Conservation (phyloP, 2,113 vertebrate species). For the Pangasianodon hypophthalmus region DNA sequence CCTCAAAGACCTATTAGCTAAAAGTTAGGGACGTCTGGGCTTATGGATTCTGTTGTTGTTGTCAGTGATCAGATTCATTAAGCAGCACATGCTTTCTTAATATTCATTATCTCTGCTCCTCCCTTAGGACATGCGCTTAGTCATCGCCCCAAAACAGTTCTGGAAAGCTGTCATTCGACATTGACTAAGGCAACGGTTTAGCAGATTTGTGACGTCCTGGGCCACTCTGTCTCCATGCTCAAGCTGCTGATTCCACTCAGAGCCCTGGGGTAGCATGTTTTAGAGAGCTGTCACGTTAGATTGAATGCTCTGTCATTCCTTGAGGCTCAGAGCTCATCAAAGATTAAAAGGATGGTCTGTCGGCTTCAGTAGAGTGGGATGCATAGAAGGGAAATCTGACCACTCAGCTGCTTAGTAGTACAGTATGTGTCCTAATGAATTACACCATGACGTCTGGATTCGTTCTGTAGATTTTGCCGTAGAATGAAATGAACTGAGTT, state of each 20-base stretch:
- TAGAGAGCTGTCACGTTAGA: constrained; percentile 50
- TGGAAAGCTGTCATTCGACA: constrained; percentile 22
- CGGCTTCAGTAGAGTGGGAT: constrained; percentile 13
- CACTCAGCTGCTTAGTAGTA: background rate
- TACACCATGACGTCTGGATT: background rate
- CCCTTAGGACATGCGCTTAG: background rate
- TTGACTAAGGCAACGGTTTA: constrained; percentile 11
- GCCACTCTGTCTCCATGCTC: background rate
- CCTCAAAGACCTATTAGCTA: constrained; percentile 17
- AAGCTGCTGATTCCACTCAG: constrained; percentile 37
- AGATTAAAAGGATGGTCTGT: constrained; percentile 50
- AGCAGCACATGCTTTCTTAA: constrained; percentile 17
- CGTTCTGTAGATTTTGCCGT: background rate
- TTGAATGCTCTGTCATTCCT: constrained; percentile 46
- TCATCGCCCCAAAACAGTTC: background rate
- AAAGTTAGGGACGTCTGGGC: background rate
- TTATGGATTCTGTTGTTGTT: constrained; percentile 7
- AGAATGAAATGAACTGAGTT: background rate
- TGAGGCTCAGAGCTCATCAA: constrained; percentile 37
- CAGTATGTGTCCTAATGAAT: background rate
- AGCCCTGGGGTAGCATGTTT: constrained; percentile 39
- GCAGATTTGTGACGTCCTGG: constrained; percentile 35
- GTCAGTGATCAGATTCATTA: constrained; percentile 13
- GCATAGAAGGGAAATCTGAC: constrained; percentile 2
- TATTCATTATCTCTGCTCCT: background rate